Base-by-base conservation (phyloP, 53 echinoderm and acorn worm species). In the Luidia sarsii region DNA sequence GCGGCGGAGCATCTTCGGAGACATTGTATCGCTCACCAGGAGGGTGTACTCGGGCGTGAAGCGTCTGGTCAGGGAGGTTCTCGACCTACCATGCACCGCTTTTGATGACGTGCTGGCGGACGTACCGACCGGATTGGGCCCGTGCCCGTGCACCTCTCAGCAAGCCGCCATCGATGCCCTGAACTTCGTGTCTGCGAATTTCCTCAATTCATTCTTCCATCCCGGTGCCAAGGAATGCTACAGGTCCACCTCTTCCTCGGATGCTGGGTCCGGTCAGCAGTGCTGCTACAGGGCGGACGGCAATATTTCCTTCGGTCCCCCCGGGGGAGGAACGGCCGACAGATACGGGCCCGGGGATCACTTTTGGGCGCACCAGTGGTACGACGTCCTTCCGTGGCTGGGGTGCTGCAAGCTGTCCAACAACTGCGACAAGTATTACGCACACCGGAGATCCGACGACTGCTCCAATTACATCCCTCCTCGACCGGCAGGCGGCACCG, bases 401-500 rank as follows among this genome's bases (percentile, higher is more conserved):
- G 53, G 50, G 4, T 89, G 85, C 34, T 89, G 89, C 64, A 79
- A 85, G 29, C 22, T 79, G 16, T 24, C 25, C 2, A 22, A 61
- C 25, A 39, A 89, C 48, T 88, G 88, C 29, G 43, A 88, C 4
- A 33, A 4, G 7, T 88, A 88, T 21, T 88, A 88, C 54, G 33
- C 43, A 7, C 61, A 68, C 35, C 70, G 85, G 27, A 85, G 69
- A 43, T 89, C 89, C 3, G 85, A 89, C 37, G 85, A 85, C 48
- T 89, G 89, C 39, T 74, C 79, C 1, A 61, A 69, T 9, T 89
- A 89, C 50, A 57, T 34, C 7, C 89, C 85, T 18, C 85, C 80
- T 34, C 51, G 50, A 18, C 80, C 85, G 38, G 85, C 85, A 5
- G 46, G 38, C 14, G 89, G 89, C 4, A 85, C 64, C 5, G 89